Evolutionary conservation across 1,140 invertebrate genomes (phyloP).

Genomic region (Drosophila carrolli): DNA sequence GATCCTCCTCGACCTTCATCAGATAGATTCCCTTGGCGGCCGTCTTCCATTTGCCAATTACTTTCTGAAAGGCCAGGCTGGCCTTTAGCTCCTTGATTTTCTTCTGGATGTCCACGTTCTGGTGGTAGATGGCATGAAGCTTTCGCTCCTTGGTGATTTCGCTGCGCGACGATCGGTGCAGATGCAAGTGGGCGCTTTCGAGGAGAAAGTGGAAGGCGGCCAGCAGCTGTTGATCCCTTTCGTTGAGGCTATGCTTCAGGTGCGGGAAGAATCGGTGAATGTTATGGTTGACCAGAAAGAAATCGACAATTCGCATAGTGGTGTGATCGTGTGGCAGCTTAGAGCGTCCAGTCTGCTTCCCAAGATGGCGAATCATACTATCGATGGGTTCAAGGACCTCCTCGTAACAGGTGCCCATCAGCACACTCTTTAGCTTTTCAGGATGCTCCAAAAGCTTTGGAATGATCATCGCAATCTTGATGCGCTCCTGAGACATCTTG

Average conservation of each 20-base stretch:
- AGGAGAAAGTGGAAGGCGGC: conserved; percentile 49
- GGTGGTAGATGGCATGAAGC: conserved; percentile 46
- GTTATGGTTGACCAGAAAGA: conserved; percentile 41
- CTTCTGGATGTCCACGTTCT: conserved; percentile 41
- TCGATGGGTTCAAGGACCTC: conserved; percentile 33
- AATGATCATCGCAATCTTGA: conserved; percentile 61
- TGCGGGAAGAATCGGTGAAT: conserved; percentile 50
- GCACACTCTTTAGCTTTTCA: neutral
- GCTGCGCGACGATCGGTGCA: conserved; percentile 46
- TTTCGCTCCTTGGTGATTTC: conserved; percentile 62
- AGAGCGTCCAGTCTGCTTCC: conserved; percentile 18
- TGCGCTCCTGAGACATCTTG: conserved; percentile 17
- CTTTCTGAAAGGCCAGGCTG: conserved; percentile 29
- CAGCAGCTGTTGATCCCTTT: conserved; percentile 36
- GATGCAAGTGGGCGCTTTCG: conserved; percentile 43
- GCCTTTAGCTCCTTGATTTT: conserved; percentile 27
- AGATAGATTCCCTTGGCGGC: conserved; percentile 44
- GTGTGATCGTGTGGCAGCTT: conserved; percentile 37
- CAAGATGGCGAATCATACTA: conserved; percentile 15
- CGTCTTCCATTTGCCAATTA: conserved; percentile 45
- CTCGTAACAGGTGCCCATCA: conserved; percentile 33
- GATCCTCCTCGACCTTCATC: conserved; percentile 53
- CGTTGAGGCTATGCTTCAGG: conserved; percentile 8
- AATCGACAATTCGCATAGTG: conserved; percentile 47
- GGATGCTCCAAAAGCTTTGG: conserved; percentile 43